phyloP scores from a whole-genome alignment of 2,113 vertebrate species.

The Eptesicus fuscus region DNA sequence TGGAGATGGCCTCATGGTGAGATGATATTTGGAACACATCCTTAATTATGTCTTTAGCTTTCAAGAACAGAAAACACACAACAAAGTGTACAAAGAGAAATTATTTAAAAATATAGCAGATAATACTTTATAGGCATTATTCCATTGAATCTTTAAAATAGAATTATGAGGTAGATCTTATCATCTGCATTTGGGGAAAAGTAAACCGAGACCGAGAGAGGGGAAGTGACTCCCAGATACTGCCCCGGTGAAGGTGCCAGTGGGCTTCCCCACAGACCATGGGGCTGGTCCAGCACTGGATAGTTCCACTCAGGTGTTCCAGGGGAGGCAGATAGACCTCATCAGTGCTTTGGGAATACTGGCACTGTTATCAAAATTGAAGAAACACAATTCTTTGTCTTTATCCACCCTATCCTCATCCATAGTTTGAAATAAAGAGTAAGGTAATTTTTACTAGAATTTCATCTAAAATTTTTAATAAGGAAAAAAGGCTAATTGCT shows the following conservation, averaged over 20 bases:
- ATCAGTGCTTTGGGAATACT: not conserved
- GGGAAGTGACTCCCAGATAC: not conserved
- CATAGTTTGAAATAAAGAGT: not conserved
- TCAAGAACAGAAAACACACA: not conserved
- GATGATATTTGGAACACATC: not conserved
- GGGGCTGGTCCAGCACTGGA: not conserved
- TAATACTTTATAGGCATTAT: not conserved
- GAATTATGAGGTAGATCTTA: not conserved
- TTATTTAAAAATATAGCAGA: not conserved
- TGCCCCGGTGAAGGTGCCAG: accelerated
- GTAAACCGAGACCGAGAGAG: not conserved
- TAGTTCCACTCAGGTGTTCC: not conserved
- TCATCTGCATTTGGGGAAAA: not conserved
- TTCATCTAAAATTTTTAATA: not conserved
- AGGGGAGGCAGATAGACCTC: not conserved
- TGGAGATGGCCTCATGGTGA: not conserved
- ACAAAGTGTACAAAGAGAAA: not conserved
- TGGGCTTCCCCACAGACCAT: accelerated
- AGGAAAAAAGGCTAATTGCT: not conserved
- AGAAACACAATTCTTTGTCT: not conserved
- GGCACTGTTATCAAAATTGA: not conserved
- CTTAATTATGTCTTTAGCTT: not conserved
- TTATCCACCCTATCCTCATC: not conserved
- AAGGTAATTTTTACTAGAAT: not conserved
- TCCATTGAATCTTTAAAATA: not conserved